Conservation (phyloP, 2,797 vertebrate genomes). For the Falco rusticolus region DNA sequence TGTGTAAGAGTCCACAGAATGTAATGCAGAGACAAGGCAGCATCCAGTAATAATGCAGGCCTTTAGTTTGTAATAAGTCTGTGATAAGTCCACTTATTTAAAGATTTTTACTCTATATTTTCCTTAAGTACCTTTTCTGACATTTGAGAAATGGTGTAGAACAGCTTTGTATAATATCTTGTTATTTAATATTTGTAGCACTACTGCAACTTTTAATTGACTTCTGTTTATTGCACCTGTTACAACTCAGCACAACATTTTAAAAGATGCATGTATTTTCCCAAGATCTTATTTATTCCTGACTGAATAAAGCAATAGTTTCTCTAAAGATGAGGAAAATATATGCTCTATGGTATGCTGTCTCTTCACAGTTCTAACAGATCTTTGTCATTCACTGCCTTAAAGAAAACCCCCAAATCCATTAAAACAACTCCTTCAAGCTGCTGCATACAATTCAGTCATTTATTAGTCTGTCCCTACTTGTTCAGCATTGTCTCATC, state of each 20-base stretch:
- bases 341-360: background rate
- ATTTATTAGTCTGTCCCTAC: background rate
- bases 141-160: background rate
- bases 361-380: background rate
- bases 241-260: background rate
- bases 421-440: background rate
- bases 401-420: background rate
- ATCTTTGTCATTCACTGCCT: background rate
- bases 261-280: background rate
- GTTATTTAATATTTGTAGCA: background rate
- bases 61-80: background rate
- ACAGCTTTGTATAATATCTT: background rate
- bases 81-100: background rate
- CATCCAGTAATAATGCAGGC: background rate
- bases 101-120: background rate
- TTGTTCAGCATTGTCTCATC: conserved; percentile 10
- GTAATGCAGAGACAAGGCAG: background rate
- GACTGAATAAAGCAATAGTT: background rate
- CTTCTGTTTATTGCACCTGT: background rate
- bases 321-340: background rate
- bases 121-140: background rate
- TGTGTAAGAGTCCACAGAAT: background rate
- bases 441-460: background rate
- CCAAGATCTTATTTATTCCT: background rate
- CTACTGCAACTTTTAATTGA: background rate